Base-by-base conservation (phyloP, 53 echinoderm and acorn worm species). In the Echinarachnius parma region DNA sequence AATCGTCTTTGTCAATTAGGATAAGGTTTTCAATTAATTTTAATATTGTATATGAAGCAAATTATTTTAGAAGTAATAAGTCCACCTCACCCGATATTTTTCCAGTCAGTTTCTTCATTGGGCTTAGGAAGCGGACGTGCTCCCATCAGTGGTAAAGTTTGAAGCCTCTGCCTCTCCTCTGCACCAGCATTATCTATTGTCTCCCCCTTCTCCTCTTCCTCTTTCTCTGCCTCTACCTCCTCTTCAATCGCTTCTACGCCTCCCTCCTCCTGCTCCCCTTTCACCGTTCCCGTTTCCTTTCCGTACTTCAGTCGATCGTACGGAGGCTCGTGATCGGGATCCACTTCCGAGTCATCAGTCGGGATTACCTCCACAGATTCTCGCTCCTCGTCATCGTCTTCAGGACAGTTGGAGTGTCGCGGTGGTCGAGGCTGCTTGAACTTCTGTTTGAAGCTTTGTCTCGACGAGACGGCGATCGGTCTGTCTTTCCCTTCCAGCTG, bases 61-160 rank as follows among this genome's bases (percentile, higher is more conserved):
- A n/a, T n/a, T n/a, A n/a, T n/a, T n/a, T n/a, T n/a, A n/a, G n/a
- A n/a, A n/a, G n/a, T n/a, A n/a, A n/a, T n/a, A n/a, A n/a, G n/a
- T n/a, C n/a, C n/a, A n/a, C n/a, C 56, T 72, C 39, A 72, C 74
- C 74, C 74, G 1, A 72, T 42, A 35, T 72, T 10, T 19, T 72
- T 72, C 74, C 74, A 72, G 26, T 72, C 57, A 8, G 29, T 72
- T 23, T 72, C 74, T 9, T 72, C 24, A 28, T 72, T 72, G 1
- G 74, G 74, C 11, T 54, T n/a, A 18, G 74, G 74, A 7, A 72
- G 74, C 26, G 74, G 74, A 27, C 74, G 35, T 39, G 21, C 53
- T 35, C 46, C 25, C 19, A 72, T 72, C 23, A 0, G 23, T 1
- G 57, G 9, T 3, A 34, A 23, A 26, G 74, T 27, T 7, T 15